phyloP scores from a whole-genome alignment of 2,797 vertebrate genomes.

The Basileuterus tristriatus region DNA sequence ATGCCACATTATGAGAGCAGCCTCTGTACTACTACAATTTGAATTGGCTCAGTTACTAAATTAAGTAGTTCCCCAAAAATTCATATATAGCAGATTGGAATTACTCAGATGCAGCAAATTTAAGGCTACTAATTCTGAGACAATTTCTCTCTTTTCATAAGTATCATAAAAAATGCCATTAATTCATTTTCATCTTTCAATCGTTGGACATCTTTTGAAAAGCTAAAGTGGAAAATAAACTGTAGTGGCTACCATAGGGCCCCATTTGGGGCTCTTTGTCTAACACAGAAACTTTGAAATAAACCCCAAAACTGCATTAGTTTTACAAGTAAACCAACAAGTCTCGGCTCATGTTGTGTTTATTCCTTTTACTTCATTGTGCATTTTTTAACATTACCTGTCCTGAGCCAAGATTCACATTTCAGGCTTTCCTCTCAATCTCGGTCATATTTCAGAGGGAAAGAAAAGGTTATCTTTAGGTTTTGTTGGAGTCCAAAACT shows the following conservation, averaged over 20 bases:
- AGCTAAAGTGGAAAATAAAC: neutral
- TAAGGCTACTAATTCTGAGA: neutral
- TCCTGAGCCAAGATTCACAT: neutral
- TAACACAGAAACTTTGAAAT: neutral
- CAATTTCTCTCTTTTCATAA: neutral
- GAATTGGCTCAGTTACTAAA: neutral
- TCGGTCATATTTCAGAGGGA: neutral
- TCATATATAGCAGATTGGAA: neutral
- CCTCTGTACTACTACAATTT: neutral
- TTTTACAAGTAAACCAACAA: neutral
- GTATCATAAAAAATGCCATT: neutral
- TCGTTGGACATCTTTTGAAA: neutral
- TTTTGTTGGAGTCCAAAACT: neutral
- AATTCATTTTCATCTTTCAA: neutral
- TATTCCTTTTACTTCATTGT: neutral
- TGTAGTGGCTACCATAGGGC: neutral
- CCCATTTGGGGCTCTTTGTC: neutral
- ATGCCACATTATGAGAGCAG: neutral
- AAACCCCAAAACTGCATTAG: neutral
- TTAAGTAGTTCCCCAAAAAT: neutral
- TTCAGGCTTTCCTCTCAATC: neutral
- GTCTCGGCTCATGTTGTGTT: fast-evolving
- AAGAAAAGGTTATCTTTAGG: neutral
- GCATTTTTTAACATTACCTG: neutral
- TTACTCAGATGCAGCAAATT: neutral